A percentile compares a stretch with the other conserved stretches of the same genome.
These are phyloP conservation scores for Drosophila equinoxialis DNA, from an alignment of 1,140 invertebrate genomes.

Conservation along the genomic window DNA sequence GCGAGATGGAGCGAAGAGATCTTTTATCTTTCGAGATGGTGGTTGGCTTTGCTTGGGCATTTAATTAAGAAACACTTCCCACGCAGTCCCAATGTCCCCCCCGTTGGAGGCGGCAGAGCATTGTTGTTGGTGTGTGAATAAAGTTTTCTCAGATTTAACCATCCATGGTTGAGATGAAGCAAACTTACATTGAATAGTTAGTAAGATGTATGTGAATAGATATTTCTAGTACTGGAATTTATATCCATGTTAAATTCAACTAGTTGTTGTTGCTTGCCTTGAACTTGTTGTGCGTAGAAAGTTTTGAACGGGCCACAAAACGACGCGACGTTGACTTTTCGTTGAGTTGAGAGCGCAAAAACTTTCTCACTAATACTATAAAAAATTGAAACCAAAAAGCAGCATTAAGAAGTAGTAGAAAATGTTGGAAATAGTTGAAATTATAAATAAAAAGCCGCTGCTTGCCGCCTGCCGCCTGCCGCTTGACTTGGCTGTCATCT, in stretches of 20 bases:
- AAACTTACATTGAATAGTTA: background rate
- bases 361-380: constrained; percentile 35
- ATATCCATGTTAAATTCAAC: constrained; percentile 31
- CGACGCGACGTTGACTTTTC: constrained; percentile 11
- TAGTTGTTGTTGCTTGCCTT: constrained; percentile 20
- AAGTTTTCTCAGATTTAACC: constrained; percentile 23
- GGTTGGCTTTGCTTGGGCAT: constrained; percentile 39
- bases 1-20: constrained; percentile 9
- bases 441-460: too few species aligned
- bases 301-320: constrained; percentile 23
- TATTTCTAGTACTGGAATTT: constrained; percentile 5
- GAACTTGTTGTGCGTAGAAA: constrained; percentile 39
- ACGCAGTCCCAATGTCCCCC: constrained; percentile 31
- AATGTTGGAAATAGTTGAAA: constrained; percentile 2
- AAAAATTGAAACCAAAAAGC: background rate
- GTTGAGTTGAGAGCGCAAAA: constrained; percentile 1
- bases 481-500: too few species aligned
- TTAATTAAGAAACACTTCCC: constrained; percentile 74
- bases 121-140: constrained; percentile 26
- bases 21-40: constrained; percentile 32
- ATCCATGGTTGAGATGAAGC: background rate
- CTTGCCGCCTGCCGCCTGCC: too few species aligned
- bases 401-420: background rate
- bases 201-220: too few species aligned
- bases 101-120: background rate